These are phyloP conservation scores for Eueides isabella DNA, from an alignment of 1,140 invertebrate genomes.

Conservation along the genomic window DNA sequence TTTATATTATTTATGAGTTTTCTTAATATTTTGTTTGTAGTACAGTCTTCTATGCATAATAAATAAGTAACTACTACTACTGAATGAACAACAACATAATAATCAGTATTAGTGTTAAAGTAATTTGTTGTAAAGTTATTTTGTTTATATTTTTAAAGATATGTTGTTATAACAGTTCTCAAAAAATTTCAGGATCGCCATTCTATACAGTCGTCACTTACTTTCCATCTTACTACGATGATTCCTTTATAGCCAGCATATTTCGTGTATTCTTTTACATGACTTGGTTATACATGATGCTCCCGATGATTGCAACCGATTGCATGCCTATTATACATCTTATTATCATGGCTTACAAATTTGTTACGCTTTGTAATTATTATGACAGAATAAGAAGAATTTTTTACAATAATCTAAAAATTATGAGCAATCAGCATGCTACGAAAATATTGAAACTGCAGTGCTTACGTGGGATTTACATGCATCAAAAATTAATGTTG, in stretches of 20 bases:
- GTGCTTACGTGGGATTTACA: constrained; percentile 62
- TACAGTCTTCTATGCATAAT: too few species aligned
- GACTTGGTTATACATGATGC: constrained; percentile 74
- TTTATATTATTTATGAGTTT: not conserved
- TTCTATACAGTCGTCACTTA: constrained; percentile 76
- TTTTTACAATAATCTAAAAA: constrained; percentile 26
- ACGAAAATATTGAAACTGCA: constrained; percentile 51
- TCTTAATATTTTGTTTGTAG: not conserved
- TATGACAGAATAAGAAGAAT: not conserved
- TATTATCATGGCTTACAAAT: constrained; percentile 49
- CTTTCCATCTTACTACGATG: constrained; percentile 60
- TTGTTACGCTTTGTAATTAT: not conserved
- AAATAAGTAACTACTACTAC: too few species aligned
- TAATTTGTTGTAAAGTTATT: too few species aligned
- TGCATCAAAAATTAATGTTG: constrained; percentile 69
- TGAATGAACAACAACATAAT: too few species aligned
- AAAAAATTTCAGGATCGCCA: constrained; percentile 54
- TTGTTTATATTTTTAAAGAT: not conserved
- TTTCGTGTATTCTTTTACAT: constrained; percentile 62
- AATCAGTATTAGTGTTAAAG: too few species aligned
- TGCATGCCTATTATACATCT: constrained; percentile 72
- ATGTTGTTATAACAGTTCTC: not conserved
- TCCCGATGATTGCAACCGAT: constrained; percentile 75
- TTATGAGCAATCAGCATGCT: constrained; percentile 45
- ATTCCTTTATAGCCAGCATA: constrained; percentile 48